A percentile compares a stretch with the other conserved stretches of the same genome.
Evolutionary conservation across 2,797 vertebrate genomes (phyloP).

Genomic region (Benthosema pterotum): DNA sequence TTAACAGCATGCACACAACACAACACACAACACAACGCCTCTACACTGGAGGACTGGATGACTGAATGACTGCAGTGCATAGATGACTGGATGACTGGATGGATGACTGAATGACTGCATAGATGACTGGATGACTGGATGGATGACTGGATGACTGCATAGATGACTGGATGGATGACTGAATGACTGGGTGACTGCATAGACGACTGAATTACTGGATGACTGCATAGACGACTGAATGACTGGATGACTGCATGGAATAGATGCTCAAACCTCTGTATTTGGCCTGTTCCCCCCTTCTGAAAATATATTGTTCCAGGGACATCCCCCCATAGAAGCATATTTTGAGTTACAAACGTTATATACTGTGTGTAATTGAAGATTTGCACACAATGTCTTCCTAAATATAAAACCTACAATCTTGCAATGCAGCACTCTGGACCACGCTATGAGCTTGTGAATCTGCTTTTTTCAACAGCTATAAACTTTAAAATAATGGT

Average conservation of each 20-base stretch:
- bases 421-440: too few relatives aligned
- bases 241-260: conserved; percentile 29
- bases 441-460: too few relatives aligned
- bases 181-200: conserved; percentile 12
- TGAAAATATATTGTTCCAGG: too few relatives aligned
- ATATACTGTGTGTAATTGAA: too few relatives aligned
- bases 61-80: not conserved
- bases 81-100: not conserved
- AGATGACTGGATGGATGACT: conserved; percentile 13
- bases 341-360: too few relatives aligned
- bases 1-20: conserved; percentile 69
- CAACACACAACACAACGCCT: conserved; percentile 37
- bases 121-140: not conserved
- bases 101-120: not conserved
- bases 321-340: too few relatives aligned
- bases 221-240: conserved; percentile 24
- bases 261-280: too few relatives aligned
- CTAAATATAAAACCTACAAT: too few relatives aligned
- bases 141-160: conserved; percentile 26
- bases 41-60: not conserved
- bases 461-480: too few relatives aligned
- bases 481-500: too few relatives aligned
- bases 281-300: too few relatives aligned
- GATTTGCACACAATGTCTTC: too few relatives aligned
- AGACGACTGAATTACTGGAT: conserved; percentile 44